Evolutionary conservation across 2,888 invertebrate genomes (phyloP), one percentile per base, ranked within the genome.

Genomic region (Caenorhabditis parvicauda): DNA sequence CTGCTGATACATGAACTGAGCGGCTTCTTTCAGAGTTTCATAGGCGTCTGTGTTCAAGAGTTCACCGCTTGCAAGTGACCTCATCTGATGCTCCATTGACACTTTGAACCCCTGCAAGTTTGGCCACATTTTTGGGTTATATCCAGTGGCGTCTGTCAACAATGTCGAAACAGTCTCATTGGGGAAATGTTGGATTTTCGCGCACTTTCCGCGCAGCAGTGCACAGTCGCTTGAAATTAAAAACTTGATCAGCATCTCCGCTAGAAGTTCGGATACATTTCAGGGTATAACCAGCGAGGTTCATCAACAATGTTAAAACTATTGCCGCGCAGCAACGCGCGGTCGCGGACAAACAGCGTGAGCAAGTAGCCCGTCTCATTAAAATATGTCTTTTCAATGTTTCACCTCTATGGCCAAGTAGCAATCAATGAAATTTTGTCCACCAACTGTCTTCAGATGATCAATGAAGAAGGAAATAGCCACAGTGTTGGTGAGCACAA

Each of bases 401-500:
- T 59, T 29, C 45, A 86, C 88, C 87, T 89, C 88, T 46, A 89
- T 88, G 76, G 89, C 89, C 48, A 90, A 83, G 80, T 89, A 89
- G 81, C 89, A 89, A 81, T 88, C 89, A 67, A 90, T 84, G 81
- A 89, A 89, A 61, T 87, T 84, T 77, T 89, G 88, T 35, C 87
- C 87, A 53, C 87, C 87, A 51, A 88, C 86, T 62, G 86, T 86
- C 7, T 87, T 87, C 84, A 89, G 87, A 76, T 87, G 90, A 81
- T 90, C 85, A 68, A 89, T 87, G 77, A 89, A 89, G 79, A 88
- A 88, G 19, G 88, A 87, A 29, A 90, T 82, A 5, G 89, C 89
- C 41, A 89, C 86, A 76, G 88, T 88, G 81, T 90, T 89, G 78
- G 88, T 89, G 47, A 90, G 82, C 50, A 90, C 85, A 71, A 88